Percentiles rank a stretch among this genome's conserved stretches.
phyloP scores from a whole-genome alignment of 2,797 vertebrate genomes.

The Fistularia tabacaria region DNA sequence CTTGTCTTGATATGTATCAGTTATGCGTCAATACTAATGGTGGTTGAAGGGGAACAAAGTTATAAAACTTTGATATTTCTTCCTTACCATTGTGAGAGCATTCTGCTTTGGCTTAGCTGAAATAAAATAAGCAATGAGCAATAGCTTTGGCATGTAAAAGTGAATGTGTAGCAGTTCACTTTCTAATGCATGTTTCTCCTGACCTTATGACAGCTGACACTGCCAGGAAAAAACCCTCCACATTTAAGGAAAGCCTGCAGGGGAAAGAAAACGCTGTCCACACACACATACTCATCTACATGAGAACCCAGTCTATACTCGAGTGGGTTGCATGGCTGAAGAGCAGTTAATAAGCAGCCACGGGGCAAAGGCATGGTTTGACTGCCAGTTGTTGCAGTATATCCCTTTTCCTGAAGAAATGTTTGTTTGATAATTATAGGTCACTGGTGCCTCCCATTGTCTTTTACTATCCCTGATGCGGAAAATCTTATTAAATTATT shows the following conservation, averaged over 20 bases:
- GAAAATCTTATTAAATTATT: neutral
- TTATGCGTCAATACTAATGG: conserved; percentile 16
- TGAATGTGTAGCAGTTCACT: conserved; percentile 39
- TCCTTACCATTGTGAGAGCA: conserved; percentile 18
- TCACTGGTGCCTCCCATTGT: conserved; percentile 16
- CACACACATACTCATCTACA: conserved; percentile 28
- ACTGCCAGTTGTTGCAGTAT: conserved; percentile 4
- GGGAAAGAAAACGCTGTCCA: conserved; percentile 54
- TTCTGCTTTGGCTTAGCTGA: conserved; percentile 17
- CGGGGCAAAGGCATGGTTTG: conserved; percentile 8
- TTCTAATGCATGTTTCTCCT: conserved; percentile 59
- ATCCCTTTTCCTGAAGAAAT: conserved; percentile 12
- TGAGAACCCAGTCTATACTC: conserved; percentile 55
- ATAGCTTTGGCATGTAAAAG: conserved; percentile 55
- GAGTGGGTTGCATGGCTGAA: conserved; percentile 23
- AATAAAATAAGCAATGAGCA: conserved; percentile 55
- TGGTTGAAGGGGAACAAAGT: conserved; percentile 15
- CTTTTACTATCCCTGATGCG: conserved; percentile 9
- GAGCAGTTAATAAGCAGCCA: conserved; percentile 23
- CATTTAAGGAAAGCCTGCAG: conserved; percentile 54
- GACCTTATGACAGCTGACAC: conserved; percentile 47
- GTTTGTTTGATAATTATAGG: conserved; percentile 32
- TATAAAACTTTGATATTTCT: conserved; percentile 19
- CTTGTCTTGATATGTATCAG: conserved; percentile 19
- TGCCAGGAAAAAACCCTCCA: conserved; percentile 43